Conservation (phyloP, 2,797 vertebrate genomes). For the Epinephelus malabaricus region DNA sequence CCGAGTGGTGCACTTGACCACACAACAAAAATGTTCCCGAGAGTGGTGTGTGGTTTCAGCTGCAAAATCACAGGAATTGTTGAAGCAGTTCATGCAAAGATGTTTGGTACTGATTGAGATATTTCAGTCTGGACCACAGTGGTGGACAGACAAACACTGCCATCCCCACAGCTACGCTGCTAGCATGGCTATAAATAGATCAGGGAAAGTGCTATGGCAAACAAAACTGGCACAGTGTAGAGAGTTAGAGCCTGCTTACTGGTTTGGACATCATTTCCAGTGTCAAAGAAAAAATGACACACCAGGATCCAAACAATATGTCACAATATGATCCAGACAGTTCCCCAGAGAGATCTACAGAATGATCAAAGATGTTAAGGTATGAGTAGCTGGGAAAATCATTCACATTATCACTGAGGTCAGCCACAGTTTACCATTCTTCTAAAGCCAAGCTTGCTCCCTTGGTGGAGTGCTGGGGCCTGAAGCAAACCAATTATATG, state of each 20-base stretch:
- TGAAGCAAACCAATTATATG: conserved; percentile 31
- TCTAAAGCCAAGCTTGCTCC: conserved; percentile 4
- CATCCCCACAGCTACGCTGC: neutral
- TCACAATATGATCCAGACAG: neutral
- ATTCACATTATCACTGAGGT: neutral
- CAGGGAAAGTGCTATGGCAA: neutral
- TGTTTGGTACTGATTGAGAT: neutral
- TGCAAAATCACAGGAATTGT: conserved; percentile 20
- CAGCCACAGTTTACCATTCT: conserved; percentile 1
- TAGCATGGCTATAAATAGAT: neutral
- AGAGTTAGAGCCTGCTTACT: neutral
- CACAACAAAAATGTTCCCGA: neutral
- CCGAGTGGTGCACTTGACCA: conserved; percentile 21
- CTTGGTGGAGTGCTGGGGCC: neutral
- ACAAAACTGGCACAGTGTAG: too few relatives aligned
- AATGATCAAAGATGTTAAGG: neutral
- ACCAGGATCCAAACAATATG: neutral
- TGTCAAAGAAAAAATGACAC: neutral
- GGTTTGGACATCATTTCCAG: neutral
- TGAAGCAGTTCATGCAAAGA: conserved; percentile 12
- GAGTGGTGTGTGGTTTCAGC: conserved; percentile 20
- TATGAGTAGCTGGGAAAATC: neutral
- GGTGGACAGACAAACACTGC: neutral
- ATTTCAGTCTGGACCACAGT: neutral
- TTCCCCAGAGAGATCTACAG: neutral